A percentile compares a stretch with the other conserved stretches of the same genome.
Conservation (phyloP, 1,140 invertebrate genomes). For the Neuroterus valhalla region DNA sequence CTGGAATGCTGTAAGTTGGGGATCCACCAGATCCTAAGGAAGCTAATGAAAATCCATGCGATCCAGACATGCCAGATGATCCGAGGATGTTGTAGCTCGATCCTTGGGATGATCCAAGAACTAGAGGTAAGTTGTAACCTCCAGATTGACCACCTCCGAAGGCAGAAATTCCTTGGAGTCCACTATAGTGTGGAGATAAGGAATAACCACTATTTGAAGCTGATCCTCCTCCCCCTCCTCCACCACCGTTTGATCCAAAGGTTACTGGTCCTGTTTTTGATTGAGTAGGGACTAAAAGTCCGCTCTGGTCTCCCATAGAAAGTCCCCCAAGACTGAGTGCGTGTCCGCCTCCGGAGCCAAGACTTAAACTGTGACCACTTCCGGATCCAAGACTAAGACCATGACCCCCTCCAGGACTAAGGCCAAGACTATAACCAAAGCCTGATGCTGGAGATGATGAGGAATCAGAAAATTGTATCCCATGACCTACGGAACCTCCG, state of each 20-base stretch:
- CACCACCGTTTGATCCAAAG: constrained; percentile 49
- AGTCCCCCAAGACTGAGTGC: constrained; percentile 42
- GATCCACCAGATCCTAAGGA: constrained; percentile 31
- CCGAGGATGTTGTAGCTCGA: neutral
- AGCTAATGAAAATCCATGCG: constrained; percentile 36
- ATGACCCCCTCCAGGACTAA: constrained; percentile 35
- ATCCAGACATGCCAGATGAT: constrained; percentile 2
- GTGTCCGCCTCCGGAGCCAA: constrained; percentile 47
- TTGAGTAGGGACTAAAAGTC: constrained; percentile 45
- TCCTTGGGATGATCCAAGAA: constrained; percentile 43
- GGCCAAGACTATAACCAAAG: constrained; percentile 44
- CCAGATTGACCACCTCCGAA: constrained; percentile 46
- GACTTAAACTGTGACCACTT: constrained; percentile 49
- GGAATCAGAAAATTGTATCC: constrained; percentile 34
- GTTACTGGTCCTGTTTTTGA: constrained; percentile 70
- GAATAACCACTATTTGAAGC: neutral
- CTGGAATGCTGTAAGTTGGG: constrained; percentile 45
- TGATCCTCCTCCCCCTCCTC: constrained; percentile 25
- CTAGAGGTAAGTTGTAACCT: constrained; percentile 46
- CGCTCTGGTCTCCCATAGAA: constrained; percentile 46
- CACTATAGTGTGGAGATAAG: constrained; percentile 40
- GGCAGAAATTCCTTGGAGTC: constrained; percentile 51
- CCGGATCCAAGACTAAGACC: constrained; percentile 46
- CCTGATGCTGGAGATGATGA: constrained; percentile 33
- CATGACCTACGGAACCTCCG: constrained; percentile 37